These are phyloP conservation scores for Agapornis canus DNA, from an alignment of 2,797 vertebrate species.

Conservation along the genomic window DNA sequence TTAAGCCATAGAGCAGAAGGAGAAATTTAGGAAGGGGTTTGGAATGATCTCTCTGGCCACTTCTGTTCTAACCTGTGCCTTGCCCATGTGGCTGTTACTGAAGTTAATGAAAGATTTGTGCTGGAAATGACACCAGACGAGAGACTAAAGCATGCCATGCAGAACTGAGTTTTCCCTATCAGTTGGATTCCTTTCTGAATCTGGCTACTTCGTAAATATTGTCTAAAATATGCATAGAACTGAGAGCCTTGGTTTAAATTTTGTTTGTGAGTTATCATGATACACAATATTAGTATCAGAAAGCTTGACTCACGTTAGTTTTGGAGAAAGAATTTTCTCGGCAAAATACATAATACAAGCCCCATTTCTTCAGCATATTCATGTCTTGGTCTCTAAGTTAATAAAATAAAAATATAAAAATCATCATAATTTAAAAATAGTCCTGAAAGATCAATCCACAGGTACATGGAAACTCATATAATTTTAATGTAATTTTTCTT, in stretches of 20 bases:
- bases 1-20: background rate
- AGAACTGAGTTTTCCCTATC: background rate
- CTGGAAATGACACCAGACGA: background rate
- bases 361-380: background rate
- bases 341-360: background rate
- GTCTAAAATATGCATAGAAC: background rate
- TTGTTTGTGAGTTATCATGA: background rate
- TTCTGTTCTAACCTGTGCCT: background rate
- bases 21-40: background rate
- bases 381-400: background rate
- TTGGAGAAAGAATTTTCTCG: background rate
- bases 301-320: background rate
- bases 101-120: background rate
- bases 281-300: background rate
- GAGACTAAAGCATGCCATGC: background rate
- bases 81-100: accelerated
- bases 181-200: background rate
- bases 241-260: background rate
- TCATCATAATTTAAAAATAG: background rate
- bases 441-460: background rate
- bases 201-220: background rate
- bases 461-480: background rate
- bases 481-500: background rate
- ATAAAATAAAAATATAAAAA: background rate
- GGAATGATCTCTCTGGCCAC: background rate